phyloP scores from a whole-genome alignment of 2,113 vertebrate genomes.

The Noctilio leporinus region DNA sequence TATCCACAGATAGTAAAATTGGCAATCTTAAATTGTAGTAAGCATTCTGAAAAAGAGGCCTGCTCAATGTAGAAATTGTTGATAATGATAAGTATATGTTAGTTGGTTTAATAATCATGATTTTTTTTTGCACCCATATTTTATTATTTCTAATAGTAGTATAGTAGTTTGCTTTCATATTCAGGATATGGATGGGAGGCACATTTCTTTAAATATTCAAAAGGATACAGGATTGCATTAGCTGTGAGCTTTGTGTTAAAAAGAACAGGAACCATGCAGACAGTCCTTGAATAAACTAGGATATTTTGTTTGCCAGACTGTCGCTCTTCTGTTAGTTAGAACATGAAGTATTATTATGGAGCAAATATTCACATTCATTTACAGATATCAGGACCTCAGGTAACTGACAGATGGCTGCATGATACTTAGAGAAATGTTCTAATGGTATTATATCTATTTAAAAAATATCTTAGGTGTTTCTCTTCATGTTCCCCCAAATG shows the following conservation, averaged over 20 bases:
- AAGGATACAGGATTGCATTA: background rate
- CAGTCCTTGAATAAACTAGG: conserved; percentile 30
- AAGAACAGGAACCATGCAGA: background rate
- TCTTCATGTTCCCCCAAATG: background rate
- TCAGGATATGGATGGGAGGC: background rate
- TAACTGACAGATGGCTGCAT: conserved; percentile 44
- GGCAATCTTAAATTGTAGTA: conserved; percentile 63
- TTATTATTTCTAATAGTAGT: conserved; percentile 35
- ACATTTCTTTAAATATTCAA: conserved; percentile 15
- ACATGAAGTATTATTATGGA: background rate
- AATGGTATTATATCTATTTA: background rate
- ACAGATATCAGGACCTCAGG: background rate
- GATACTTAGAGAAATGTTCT: conserved; percentile 11
- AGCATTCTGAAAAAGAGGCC: background rate
- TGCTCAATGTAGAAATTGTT: conserved; percentile 50
- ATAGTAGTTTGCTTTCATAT: background rate
- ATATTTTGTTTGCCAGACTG: conserved; percentile 44
- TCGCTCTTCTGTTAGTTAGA: conserved; percentile 65
- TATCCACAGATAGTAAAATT: conserved; percentile 49
- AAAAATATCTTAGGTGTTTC: background rate
- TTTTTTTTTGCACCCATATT: background rate
- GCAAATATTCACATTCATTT: conserved; percentile 47
- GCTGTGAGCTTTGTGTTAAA: background rate
- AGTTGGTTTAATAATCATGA: conserved; percentile 7
- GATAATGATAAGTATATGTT: background rate